Percentiles rank a stretch among this genome's conserved stretches.
phyloP scores from a whole-genome alignment of 2,113 vertebrate species.

The Pitta sordida region DNA sequence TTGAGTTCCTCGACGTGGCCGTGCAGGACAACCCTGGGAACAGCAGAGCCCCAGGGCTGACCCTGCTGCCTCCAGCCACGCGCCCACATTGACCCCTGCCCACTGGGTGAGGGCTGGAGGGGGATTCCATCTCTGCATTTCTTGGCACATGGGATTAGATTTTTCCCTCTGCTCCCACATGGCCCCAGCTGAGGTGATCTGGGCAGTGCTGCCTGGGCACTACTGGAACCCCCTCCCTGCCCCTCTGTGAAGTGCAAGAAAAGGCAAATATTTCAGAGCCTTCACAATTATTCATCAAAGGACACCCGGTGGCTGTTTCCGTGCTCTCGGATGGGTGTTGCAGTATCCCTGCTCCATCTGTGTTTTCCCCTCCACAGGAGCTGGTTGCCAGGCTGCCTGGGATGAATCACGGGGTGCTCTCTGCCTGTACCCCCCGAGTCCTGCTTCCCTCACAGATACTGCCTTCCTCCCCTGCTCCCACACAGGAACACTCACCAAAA shows the following conservation, averaged over 20 bases:
- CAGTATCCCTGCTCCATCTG: background rate
- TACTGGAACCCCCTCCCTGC: background rate
- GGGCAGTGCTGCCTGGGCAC: accelerated
- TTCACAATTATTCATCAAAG: background rate
- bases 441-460: background rate
- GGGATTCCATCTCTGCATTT: background rate
- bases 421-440: background rate
- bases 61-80: background rate
- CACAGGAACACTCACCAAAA: accelerated
- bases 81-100: accelerated
- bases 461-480: background rate
- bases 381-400: constrained; percentile 16
- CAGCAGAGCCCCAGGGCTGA: accelerated
- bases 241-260: background rate
- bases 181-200: background rate
- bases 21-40: background rate
- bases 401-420: constrained; percentile 4
- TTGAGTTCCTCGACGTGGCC: accelerated
- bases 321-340: accelerated
- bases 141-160: accelerated
- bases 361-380: background rate
- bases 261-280: background rate
- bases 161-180: background rate
- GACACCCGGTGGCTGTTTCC: background rate
- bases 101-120: accelerated